phyloP scores from a whole-genome alignment of 2,113 vertebrate genomes.

The Piaya cayana region DNA sequence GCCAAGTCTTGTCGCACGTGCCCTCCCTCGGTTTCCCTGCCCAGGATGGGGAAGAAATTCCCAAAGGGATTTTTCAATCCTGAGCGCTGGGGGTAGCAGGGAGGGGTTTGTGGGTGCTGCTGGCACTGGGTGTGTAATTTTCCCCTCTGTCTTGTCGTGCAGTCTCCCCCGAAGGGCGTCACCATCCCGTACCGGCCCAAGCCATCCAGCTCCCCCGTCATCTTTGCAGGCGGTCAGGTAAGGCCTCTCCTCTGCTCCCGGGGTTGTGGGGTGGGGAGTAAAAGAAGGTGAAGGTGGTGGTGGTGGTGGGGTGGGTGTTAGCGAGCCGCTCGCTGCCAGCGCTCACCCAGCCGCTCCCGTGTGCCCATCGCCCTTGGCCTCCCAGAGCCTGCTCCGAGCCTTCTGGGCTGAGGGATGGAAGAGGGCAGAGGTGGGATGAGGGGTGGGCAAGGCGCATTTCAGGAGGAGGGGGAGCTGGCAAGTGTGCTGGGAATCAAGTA shows the following conservation, averaged over 20 bases:
- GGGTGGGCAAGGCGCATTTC: neutral
- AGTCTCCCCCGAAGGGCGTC: conserved; percentile 98
- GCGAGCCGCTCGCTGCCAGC: conserved; percentile 12
- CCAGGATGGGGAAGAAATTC: neutral
- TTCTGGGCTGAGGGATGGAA: neutral
- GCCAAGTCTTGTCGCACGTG: too few relatives aligned
- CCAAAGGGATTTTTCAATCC: neutral
- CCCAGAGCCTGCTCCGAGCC: conserved; percentile 23
- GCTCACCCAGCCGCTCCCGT: conserved; percentile 40
- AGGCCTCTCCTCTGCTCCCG: conserved; percentile 67
- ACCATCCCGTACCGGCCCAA: conserved; percentile 98
- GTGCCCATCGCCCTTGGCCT: conserved; percentile 66
- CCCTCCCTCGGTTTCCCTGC: neutral
- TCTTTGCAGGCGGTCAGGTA: conserved; percentile 99
- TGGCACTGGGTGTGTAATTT: neutral
- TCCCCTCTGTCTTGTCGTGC: conserved; percentile 56
- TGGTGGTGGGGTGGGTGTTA: neutral
- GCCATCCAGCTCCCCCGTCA: conserved; percentile 96
- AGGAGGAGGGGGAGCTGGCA: neutral
- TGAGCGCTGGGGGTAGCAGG: neutral
- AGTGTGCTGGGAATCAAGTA: too few relatives aligned
- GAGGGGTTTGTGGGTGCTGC: fast-evolving
- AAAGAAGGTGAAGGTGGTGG: too few relatives aligned
- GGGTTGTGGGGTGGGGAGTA: neutral
- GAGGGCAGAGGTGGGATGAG: neutral